These are phyloP conservation scores for Passerina amoena DNA, from an alignment of 2,113 vertebrate species.

Conservation along the genomic window DNA sequence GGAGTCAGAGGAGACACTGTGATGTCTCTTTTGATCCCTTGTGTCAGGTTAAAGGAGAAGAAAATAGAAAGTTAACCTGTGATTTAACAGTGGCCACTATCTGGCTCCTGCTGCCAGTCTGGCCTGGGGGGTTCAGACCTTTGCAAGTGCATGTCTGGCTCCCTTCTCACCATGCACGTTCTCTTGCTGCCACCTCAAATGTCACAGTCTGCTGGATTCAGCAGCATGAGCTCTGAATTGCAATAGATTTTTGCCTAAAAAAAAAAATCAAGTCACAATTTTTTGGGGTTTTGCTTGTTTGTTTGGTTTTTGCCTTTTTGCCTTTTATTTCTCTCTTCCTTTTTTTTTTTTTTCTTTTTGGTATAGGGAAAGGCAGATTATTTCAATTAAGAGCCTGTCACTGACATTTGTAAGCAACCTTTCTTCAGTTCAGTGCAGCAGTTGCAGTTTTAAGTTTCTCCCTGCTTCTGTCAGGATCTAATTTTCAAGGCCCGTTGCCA, in stretches of 20 bases:
- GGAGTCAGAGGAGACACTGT: background rate
- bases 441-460: constrained; percentile 71
- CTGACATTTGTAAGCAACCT: constrained; percentile 63
- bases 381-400: constrained; percentile 73
- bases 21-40: constrained; percentile 37
- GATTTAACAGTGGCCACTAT: constrained; percentile 32
- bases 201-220: constrained; percentile 21
- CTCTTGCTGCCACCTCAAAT: constrained; percentile 2
- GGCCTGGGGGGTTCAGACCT: background rate
- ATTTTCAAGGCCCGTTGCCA: constrained; percentile 77
- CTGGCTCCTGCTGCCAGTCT: background rate
- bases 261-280: background rate
- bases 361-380: constrained; percentile 60
- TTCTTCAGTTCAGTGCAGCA: constrained; percentile 65
- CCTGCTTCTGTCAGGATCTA: constrained; percentile 69
- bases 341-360: background rate
- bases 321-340: background rate
- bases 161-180: background rate
- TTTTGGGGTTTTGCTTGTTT: background rate
- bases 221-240: constrained; percentile 34
- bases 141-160: background rate
- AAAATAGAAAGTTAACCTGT: background rate
- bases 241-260: constrained; percentile 26
- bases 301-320: background rate
- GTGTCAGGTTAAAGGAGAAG: constrained; percentile 18